Percentiles rank a stretch among this genome's conserved stretches.
Evolutionary conservation across 2,797 vertebrate genomes (phyloP).

Genomic region (Gymnopithys bicolor): DNA sequence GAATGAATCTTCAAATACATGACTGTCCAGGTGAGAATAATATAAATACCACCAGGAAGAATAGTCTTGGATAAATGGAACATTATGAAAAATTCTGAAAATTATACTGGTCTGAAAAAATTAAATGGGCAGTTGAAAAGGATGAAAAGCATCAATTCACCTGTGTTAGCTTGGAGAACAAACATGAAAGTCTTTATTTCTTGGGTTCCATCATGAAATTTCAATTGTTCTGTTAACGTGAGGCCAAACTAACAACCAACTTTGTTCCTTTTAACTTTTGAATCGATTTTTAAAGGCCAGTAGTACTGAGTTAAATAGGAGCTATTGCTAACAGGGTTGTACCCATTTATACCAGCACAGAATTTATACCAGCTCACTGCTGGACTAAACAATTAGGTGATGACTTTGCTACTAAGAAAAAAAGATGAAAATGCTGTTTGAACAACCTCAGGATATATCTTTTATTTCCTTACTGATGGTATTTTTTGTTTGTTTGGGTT

Average conservation of each 20-base stretch:
- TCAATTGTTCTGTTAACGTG: not conserved
- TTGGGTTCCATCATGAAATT: not conserved
- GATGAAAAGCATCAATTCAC: not conserved
- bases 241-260: not conserved
- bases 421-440: not conserved
- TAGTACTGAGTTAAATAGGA: not conserved
- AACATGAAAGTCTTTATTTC: not conserved
- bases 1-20: not conserved
- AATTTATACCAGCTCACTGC: not conserved
- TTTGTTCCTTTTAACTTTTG: not conserved
- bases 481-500: not conserved
- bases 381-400: not conserved
- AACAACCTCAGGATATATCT: not conserved
- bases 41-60: not conserved
- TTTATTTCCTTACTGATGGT: not conserved
- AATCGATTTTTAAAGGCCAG: not conserved
- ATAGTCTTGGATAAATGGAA: not conserved
- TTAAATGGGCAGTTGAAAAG: not conserved
- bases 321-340: not conserved
- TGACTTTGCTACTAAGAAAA: not conserved
- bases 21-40: not conserved
- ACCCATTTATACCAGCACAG: not conserved
- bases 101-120: not conserved
- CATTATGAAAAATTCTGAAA: not conserved
- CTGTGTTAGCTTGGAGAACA: not conserved